Percentiles rank a stretch among this genome's conserved stretches.
phyloP scores from a whole-genome alignment of 2,113 vertebrate species.

The Aspiorhynchus laticeps region DNA sequence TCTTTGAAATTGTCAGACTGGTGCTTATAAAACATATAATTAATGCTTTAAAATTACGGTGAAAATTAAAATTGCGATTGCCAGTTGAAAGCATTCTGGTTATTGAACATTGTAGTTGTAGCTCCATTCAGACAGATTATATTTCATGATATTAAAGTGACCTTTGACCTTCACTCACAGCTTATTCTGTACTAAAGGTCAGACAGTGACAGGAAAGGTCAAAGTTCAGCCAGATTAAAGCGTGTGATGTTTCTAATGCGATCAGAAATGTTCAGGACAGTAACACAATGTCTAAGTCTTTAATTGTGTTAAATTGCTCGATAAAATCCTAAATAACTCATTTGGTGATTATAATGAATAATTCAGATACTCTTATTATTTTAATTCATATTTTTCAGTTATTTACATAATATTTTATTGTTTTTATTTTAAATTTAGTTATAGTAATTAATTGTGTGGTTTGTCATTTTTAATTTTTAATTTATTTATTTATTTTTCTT shows the following conservation, averaged over 20 bases:
- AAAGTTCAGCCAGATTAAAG: background rate
- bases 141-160: background rate
- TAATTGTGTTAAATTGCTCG: background rate
- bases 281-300: background rate
- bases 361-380: background rate
- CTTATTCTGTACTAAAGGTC: slow-evolving; percentile 25
- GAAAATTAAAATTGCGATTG: background rate
- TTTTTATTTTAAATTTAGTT: background rate
- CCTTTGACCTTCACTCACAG: background rate
- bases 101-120: background rate
- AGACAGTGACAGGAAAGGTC: background rate
- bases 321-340: background rate
- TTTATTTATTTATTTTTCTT: background rate
- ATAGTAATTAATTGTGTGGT: background rate
- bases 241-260: background rate
- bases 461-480: background rate
- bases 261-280: background rate
- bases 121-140: background rate
- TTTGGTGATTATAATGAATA: background rate
- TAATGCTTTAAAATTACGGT: background rate
- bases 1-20: background rate
- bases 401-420: background rate
- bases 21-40: background rate
- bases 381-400: background rate
- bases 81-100: background rate